Percentiles rank a stretch among this genome's conserved stretches.
phyloP scores from a whole-genome alignment of 1,140 invertebrate species.

The Saccostrea glomerata region DNA sequence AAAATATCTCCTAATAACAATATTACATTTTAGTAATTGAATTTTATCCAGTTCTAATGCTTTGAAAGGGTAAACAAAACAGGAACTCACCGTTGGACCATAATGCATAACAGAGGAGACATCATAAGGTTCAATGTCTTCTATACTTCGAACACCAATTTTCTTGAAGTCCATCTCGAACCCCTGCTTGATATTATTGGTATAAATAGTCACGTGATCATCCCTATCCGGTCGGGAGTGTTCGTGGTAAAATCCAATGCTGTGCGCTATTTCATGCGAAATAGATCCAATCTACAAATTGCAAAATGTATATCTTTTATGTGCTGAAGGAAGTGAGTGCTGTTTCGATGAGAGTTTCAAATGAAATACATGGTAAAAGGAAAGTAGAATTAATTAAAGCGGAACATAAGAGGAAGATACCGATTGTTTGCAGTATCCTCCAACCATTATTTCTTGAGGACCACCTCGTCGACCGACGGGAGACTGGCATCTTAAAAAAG shows the following conservation, averaged over 20 bases:
- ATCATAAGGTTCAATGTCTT: conserved; percentile 95
- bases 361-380: no score
- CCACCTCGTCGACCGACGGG: conserved; percentile 54
- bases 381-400: not conserved
- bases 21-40: not conserved
- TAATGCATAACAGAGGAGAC: conserved; percentile 96
- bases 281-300: conserved; percentile 55
- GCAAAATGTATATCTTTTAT: no score
- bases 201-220: conserved; percentile 85
- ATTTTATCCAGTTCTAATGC: not conserved
- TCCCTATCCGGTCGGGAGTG: conserved; percentile 90
- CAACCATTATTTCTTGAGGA: conserved; percentile 53
- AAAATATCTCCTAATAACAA: not conserved
- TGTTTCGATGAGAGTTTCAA: no score
- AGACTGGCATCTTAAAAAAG: conserved; percentile 55
- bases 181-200: conserved; percentile 83
- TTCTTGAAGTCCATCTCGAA: conserved; percentile 94
- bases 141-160: conserved; percentile 93
- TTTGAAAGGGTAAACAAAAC: not conserved
- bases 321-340: no score
- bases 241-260: conserved; percentile 91
- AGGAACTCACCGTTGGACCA: conserved; percentile 76
- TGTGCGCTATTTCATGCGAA: conserved; percentile 90
- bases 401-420: not conserved
- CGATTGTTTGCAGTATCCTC: not conserved